A percentile compares a stretch with the other conserved stretches of the same genome.
Evolutionary conservation across 2,888 invertebrate genomes (phyloP).

Genomic region (Harmothoe impar): DNA sequence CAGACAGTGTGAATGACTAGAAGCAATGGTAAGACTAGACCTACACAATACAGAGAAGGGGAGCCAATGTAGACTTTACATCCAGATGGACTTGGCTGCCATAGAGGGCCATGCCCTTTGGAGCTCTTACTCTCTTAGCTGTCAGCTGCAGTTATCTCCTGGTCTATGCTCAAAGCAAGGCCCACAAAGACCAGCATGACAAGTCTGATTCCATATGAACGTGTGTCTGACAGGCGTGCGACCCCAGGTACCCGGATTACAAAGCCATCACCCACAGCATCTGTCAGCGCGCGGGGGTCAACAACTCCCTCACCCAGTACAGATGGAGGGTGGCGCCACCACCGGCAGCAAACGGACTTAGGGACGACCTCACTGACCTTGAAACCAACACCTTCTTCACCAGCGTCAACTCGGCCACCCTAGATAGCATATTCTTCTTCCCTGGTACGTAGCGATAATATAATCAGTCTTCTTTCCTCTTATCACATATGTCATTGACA

Average conservation of each 20-base stretch:
- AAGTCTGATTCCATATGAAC: slow-evolving; percentile 16
- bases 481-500: neutral
- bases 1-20: no score
- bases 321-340: slow-evolving; percentile 82
- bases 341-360: slow-evolving; percentile 76
- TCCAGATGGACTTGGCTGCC: neutral
- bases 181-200: neutral
- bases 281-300: slow-evolving; percentile 80
- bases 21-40: no score
- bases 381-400: slow-evolving; percentile 82
- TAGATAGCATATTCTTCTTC: slow-evolving; percentile 83
- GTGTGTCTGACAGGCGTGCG: slow-evolving; percentile 78
- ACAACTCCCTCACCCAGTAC: slow-evolving; percentile 81
- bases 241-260: slow-evolving; percentile 81
- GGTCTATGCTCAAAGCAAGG: neutral
- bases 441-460: slow-evolving; percentile 74
- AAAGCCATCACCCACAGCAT: slow-evolving; percentile 74
- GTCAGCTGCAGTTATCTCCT: slow-evolving; percentile 12
- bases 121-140: neutral
- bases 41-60: no score
- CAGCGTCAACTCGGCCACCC: slow-evolving; percentile 78
- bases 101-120: neutral
- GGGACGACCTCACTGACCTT: slow-evolving; percentile 78
- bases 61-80: neutral
- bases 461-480: neutral